These are phyloP conservation scores for Phoxinus phoxinus DNA, from an alignment of 2,113 vertebrate species.

Conservation along the genomic window DNA sequence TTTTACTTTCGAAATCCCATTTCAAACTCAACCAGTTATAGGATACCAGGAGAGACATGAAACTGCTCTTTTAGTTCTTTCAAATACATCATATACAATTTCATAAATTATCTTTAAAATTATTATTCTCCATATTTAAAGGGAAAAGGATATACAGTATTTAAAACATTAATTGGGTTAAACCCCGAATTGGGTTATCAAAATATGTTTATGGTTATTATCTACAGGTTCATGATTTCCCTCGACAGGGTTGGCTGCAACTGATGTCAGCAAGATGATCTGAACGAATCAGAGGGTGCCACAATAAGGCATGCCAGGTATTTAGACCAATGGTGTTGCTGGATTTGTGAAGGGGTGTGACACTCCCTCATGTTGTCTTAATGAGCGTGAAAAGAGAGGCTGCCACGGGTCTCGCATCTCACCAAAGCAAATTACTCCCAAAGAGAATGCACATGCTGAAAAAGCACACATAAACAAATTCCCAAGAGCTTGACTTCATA, in stretches of 20 bases:
- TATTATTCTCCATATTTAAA: too few species aligned
- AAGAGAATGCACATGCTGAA: not conserved
- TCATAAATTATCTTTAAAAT: too few species aligned
- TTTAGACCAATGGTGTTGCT: not conserved
- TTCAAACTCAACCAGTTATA: too few species aligned
- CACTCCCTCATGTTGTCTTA: not conserved
- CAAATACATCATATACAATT: too few species aligned
- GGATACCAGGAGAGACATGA: too few species aligned
- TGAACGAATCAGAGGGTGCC: not conserved
- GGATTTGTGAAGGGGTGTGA: not conserved
- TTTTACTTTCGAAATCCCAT: too few species aligned
- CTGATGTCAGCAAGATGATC: not conserved
- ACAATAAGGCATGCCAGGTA: not conserved
- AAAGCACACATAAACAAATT: not conserved
- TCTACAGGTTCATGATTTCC: too few species aligned
- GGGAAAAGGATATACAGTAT: too few species aligned
- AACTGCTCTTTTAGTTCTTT: too few species aligned
- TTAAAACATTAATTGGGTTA: too few species aligned
- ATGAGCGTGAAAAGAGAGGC: not conserved
- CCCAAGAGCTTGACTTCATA: not conserved
- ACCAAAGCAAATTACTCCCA: not conserved
- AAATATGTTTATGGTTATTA: too few species aligned
- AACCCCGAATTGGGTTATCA: not conserved
- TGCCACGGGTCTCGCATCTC: not conserved
- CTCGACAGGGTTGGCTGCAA: not conserved